Evolutionary conservation across 1,140 invertebrate species (phyloP).

Genomic region (Apocrypta bakeri): DNA sequence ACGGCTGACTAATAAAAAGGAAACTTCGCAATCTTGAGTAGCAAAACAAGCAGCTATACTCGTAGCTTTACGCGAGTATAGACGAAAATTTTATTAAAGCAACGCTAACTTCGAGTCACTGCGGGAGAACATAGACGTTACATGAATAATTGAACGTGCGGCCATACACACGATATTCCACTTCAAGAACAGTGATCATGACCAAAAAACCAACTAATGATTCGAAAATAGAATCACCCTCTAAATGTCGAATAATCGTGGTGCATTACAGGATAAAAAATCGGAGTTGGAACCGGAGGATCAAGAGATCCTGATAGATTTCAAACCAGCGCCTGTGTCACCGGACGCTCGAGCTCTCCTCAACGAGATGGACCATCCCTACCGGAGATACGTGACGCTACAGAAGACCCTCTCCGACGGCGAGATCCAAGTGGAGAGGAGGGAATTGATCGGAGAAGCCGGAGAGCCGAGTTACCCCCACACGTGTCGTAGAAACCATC

Average conservation of each 20-base stretch:
- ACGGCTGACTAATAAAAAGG: not conserved
- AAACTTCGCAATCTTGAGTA: not conserved
- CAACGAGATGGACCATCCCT: slow-evolving; percentile 70
- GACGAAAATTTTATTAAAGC: not conserved
- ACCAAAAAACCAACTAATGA: too few species aligned
- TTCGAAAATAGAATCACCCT: too few species aligned
- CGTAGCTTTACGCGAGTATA: not conserved
- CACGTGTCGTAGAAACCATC: slow-evolving; percentile 69
- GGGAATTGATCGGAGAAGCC: slow-evolving; percentile 68
- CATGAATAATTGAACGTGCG: not conserved
- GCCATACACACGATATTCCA: not conserved
- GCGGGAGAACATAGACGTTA: too few species aligned
- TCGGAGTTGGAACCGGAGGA: slow-evolving; percentile 76
- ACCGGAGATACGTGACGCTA: slow-evolving; percentile 73
- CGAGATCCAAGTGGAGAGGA: slow-evolving; percentile 82
- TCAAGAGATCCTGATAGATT: slow-evolving; percentile 90
- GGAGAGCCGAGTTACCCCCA: slow-evolving; percentile 72
- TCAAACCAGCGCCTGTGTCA: slow-evolving; percentile 83
- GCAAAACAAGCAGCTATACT: not conserved
- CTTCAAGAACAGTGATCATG: too few species aligned
- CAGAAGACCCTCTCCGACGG: slow-evolving; percentile 88
- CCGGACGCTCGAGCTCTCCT: slow-evolving; percentile 76
- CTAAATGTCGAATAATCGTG: not conserved
- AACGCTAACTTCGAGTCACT: not conserved
- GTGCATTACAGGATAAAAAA: slow-evolving; percentile 52